Conservation (phyloP, 2,797 vertebrate species). For the Orestias chungarensis region DNA sequence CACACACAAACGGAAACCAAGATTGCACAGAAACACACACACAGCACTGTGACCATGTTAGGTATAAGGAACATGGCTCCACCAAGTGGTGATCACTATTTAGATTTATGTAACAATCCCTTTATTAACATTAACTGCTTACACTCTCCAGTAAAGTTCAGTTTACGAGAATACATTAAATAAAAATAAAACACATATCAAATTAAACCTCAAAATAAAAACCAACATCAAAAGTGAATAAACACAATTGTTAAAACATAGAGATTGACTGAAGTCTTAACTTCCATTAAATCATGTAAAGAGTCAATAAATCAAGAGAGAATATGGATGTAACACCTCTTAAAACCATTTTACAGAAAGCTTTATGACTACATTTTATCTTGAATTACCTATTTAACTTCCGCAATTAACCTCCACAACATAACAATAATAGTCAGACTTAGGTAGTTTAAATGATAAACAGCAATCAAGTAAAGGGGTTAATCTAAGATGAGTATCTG, state of each 20-base stretch:
- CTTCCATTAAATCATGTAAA: conserved; percentile 8
- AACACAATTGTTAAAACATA: conserved; percentile 47
- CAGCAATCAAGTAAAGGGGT: conserved; percentile 8
- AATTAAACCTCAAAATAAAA: conserved; percentile 54
- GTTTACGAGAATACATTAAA: neutral
- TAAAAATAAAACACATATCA: conserved; percentile 45
- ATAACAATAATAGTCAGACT: neutral
- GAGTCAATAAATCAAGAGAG: conserved; percentile 1
- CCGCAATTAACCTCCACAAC: neutral
- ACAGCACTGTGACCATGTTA: conserved; percentile 71
- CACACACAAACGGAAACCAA: conserved; percentile 38
- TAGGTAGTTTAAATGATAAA: neutral
- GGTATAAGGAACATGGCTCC: conserved; percentile 64
- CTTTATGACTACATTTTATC: conserved; percentile 10
- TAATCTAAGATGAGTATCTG: neutral
- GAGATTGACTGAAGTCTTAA: conserved; percentile 22
- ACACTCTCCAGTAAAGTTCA: conserved; percentile 2
- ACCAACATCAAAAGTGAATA: conserved; percentile 54
- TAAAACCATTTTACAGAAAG: conserved; percentile 4
- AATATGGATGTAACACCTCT: conserved; percentile 10
- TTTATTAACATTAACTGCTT: conserved; percentile 4
- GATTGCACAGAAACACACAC: conserved; percentile 23
- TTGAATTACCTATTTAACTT: neutral
- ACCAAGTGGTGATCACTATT: conserved; percentile 43
- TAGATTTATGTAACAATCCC: conserved; percentile 31